Evolutionary conservation across 2,888 invertebrate genomes (phyloP).

Genomic region (Oxycera nigricornis): DNA sequence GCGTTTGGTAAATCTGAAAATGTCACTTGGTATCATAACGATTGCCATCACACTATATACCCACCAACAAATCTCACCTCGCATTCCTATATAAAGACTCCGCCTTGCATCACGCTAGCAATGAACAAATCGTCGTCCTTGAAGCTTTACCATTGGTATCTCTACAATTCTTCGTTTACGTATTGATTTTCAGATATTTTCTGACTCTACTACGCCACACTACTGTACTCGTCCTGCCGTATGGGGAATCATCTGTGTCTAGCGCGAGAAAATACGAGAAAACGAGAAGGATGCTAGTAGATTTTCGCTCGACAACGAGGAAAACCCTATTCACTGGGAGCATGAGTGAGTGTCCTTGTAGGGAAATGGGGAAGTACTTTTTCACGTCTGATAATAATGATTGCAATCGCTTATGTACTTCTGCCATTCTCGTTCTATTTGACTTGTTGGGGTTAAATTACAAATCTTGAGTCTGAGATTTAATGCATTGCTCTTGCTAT

Average conservation of each 20-base stretch:
- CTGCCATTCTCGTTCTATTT: conserved; percentile 20
- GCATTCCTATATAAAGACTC: conserved; percentile 34
- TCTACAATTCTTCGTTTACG: conserved; percentile 25
- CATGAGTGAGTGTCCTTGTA: not conserved
- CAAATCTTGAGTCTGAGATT: conserved; percentile 34
- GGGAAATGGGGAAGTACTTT: not conserved
- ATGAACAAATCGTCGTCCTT: conserved; percentile 26
- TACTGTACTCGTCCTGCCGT: not conserved
- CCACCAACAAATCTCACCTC: not conserved
- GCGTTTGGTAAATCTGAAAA: conserved; percentile 17
- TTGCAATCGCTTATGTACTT: conserved; percentile 29
- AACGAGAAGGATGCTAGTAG: not conserved
- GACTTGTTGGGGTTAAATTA: conserved; percentile 35
- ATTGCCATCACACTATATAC: conserved; percentile 3
- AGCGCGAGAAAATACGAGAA: not conserved
- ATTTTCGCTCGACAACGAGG: not conserved
- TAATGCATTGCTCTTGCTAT: conserved; percentile 20
- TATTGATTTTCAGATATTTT: conserved; percentile 32
- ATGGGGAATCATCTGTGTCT: not conserved
- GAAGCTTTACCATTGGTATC: conserved; percentile 37
- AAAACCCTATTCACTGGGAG: too few relatives aligned
- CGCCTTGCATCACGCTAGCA: conserved; percentile 18
- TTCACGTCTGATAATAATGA: not conserved
- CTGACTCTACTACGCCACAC: not conserved
- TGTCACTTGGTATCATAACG: conserved; percentile 10